Evolutionary conservation across 2,113 vertebrate species (phyloP), one percentile per base, ranked within the genome.

Genomic region (Fukomys damarensis): DNA sequence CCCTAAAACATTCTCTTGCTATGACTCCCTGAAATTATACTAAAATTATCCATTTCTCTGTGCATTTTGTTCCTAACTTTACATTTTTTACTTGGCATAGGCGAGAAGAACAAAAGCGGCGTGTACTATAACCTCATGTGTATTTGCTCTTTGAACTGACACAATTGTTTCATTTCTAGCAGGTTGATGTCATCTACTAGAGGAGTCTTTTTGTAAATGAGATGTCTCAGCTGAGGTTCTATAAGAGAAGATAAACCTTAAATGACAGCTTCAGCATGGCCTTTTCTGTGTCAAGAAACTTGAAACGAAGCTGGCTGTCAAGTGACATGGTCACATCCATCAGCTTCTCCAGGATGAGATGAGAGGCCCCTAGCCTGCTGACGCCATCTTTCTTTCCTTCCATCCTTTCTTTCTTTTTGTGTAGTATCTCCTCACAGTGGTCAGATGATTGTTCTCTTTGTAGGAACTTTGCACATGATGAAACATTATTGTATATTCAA

Each of bases 201-300:
- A 74, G 52, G 74, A 90, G 63, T 86, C 76, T 83, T 97, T 94
- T 98, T 97, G 96, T 94, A 89, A 97, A 96, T 70, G 59, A 77
- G 76, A 82, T 96, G 88, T 80, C 97, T 95, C 38, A 4, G 65
- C n/a, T 65, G 81, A 93, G 92, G 49, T 97, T 97, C 90, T 97
- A 96, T 95, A 95, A 94, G 95, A 98, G 91, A 54, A 97, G 94
- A 97, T 61, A 61, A 65, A 70, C 85, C 77, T 97, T 95, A 96
- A 97, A 84, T 98, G 98, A 97, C 96, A 98, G 96, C 43, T 92
- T 96, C 65, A 43, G 92, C 97, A 82, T 86, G 97, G 90, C 86
- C 87, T 98, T 98, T 98, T 93, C 86, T 97, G 72, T 97, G 94
- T 97, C 94, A 97, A 95, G 86, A 66, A 94, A 92, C 96, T 97